Conservation (phyloP, 2,113 vertebrate genomes). For the Odobenus rosmarus region DNA sequence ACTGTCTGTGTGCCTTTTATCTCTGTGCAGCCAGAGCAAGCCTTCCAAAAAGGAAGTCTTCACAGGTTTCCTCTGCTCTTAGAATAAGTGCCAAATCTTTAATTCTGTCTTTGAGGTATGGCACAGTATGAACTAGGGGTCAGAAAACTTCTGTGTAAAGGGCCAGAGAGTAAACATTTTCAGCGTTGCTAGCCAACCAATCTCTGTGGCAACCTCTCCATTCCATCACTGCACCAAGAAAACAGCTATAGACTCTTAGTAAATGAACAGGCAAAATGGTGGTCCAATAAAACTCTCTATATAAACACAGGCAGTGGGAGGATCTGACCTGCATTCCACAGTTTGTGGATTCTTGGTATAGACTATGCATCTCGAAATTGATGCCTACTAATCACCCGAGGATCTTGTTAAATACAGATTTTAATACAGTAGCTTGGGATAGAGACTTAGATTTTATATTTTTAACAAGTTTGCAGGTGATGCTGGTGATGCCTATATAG, state of each 20-base stretch:
- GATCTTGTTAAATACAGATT: not conserved
- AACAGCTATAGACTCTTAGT: not conserved
- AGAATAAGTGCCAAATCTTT: not conserved
- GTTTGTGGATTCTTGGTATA: not conserved
- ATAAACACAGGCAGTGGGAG: not conserved
- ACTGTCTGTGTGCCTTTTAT: not conserved
- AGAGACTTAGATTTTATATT: not conserved
- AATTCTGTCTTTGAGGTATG: not conserved
- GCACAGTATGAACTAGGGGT: not conserved
- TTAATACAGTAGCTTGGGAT: not conserved
- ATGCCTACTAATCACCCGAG: not conserved
- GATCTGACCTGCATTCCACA: not conserved
- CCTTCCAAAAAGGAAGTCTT: slow-evolving; percentile 20
- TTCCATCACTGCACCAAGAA: not conserved
- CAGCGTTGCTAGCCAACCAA: not conserved
- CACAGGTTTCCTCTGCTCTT: not conserved
- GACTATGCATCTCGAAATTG: not conserved
- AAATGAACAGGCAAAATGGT: not conserved
- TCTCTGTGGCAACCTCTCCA: not conserved
- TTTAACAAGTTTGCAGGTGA: not conserved
- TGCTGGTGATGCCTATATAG: not conserved
- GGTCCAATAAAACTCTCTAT: not conserved
- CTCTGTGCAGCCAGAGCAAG: not conserved
- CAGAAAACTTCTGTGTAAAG: not conserved
- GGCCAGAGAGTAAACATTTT: not conserved